Evolutionary conservation across 2,113 vertebrate species (phyloP).

Genomic region (Lagopus leucura): DNA sequence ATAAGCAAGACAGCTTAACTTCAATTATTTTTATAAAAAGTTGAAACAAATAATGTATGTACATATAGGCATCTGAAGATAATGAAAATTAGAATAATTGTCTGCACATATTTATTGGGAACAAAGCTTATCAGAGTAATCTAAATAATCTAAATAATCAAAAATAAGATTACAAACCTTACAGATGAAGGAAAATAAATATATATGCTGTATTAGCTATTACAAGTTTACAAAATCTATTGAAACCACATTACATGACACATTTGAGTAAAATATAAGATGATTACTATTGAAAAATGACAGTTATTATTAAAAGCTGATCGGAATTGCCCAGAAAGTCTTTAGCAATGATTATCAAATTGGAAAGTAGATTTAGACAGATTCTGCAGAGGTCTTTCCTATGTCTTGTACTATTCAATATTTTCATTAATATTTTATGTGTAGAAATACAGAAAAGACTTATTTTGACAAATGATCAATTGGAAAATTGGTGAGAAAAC

Average conservation of each 20-base stretch:
- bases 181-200: conserved; percentile 16
- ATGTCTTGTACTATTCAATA: rapidly evolving
- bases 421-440: not conserved
- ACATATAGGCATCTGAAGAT: conserved; percentile 10
- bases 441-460: not conserved
- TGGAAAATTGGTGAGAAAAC: not conserved
- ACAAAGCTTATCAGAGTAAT: conserved; percentile 38
- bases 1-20: not conserved
- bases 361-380: not conserved
- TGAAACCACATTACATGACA: not conserved
- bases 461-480: not conserved
- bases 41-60: conserved; percentile 14
- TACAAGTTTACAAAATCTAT: conserved; percentile 31
- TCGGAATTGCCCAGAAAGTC: not conserved
- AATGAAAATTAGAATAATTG: not conserved
- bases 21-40: conserved; percentile 1
- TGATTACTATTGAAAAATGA: not conserved
- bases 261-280: not conserved
- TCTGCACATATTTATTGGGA: conserved; percentile 6
- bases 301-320: not conserved
- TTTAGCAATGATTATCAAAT: not conserved
- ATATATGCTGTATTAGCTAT: not conserved
- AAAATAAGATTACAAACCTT: not conserved
- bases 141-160: not conserved
- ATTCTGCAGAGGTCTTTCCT: not conserved